A percentile compares a stretch with the other conserved stretches of the same genome.
Evolutionary conservation across 1,140 invertebrate species (phyloP).

Genomic region (Halesus radiatus): DNA sequence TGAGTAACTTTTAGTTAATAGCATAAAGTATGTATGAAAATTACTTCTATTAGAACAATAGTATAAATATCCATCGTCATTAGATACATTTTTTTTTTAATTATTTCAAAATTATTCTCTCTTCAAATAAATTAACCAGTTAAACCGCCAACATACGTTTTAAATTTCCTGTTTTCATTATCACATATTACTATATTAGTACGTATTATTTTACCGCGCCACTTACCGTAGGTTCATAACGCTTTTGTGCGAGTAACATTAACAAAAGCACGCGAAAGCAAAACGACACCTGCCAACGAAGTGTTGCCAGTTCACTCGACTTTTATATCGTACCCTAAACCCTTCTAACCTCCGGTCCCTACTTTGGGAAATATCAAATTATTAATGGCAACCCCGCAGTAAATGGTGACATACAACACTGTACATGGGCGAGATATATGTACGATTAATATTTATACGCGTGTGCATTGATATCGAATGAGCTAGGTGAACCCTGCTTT

Average conservation of each 20-base stretch:
- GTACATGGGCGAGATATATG: not conserved
- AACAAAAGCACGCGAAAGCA: not conserved
- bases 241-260: constrained; percentile 17
- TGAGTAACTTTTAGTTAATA: too few relatives aligned
- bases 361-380: not conserved
- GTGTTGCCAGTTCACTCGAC: not conserved
- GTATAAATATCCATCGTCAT: too few relatives aligned
- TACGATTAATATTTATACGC: not conserved
- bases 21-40: too few relatives aligned
- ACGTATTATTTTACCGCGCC: too few relatives aligned
- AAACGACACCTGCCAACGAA: constrained; percentile 3
- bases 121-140: too few relatives aligned
- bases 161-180: too few relatives aligned
- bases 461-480: not conserved
- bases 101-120: too few relatives aligned
- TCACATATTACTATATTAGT: too few relatives aligned
- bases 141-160: too few relatives aligned
- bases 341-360: not conserved
- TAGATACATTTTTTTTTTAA: too few relatives aligned
- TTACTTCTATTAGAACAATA: too few relatives aligned
- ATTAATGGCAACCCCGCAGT: not conserved
- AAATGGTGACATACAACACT: not conserved
- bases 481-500: not conserved
- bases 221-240: not conserved
- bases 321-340: constrained; percentile 9